These are phyloP conservation scores for Amphimedon queenslandica DNA, from an alignment of 37 sponge, comb jelly and placozoan species.

Conservation along the genomic window DNA sequence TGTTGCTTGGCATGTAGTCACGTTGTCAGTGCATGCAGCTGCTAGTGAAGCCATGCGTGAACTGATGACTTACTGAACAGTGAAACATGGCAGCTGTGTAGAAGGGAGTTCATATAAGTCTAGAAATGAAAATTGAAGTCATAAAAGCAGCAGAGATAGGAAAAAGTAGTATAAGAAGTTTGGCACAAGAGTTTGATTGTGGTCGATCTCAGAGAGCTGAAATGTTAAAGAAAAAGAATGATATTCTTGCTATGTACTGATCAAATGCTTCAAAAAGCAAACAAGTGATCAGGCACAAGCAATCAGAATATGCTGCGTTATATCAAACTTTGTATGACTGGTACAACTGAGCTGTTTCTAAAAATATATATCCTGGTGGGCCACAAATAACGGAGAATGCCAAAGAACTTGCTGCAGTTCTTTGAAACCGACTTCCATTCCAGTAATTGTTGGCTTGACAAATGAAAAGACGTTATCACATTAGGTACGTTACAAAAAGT, in stretches of 20 bases:
- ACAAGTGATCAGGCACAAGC: no score
- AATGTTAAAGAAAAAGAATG: slow-evolving; percentile 36
- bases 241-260: slow-evolving; percentile 20
- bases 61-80: no score
- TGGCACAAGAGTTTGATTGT: no score
- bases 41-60: no score
- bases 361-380: slow-evolving; percentile 51
- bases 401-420: slow-evolving; percentile 25
- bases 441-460: slow-evolving; percentile 49
- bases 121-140: no score
- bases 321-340: slow-evolving; percentile 38
- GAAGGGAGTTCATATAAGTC: no score
- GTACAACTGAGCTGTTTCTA: slow-evolving; percentile 26
- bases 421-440: slow-evolving; percentile 23
- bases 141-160: no score
- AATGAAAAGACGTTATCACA: slow-evolving; percentile 64
- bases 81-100: no score
- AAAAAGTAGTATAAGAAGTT: no score
- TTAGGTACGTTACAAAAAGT: slow-evolving; percentile 30
- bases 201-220: no score
- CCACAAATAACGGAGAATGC: slow-evolving; percentile 35
- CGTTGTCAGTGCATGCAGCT: no score
- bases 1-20: no score
- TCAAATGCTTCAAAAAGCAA: slow-evolving; percentile 50
- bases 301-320: slow-evolving; percentile 36